Percentiles rank a stretch among this genome's conserved stretches.
Conservation (phyloP, 2,797 vertebrate species). For the Dryobates pubescens region DNA sequence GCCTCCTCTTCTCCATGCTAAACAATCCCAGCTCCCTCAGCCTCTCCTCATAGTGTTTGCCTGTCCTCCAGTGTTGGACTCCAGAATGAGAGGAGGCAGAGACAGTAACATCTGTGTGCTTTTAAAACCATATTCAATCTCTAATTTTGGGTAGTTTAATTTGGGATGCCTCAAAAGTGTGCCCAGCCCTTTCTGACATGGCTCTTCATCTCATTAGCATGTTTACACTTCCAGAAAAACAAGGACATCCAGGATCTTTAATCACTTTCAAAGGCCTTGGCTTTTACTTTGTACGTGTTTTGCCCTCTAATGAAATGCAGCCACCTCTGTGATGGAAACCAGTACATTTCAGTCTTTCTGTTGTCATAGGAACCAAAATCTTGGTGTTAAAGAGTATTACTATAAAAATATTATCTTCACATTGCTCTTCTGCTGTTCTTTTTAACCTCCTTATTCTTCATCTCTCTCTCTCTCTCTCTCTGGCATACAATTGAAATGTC, state of each 20-base stretch:
- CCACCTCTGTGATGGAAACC: slow-evolving; percentile 1
- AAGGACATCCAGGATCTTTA: background rate
- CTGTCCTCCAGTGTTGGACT: background rate
- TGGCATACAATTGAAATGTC: background rate
- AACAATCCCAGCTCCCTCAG: no score
- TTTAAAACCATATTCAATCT: background rate
- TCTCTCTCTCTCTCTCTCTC: background rate
- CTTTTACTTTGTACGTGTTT: background rate
- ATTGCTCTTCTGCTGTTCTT: background rate
- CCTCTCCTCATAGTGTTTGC: no score
- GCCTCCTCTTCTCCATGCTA: no score
- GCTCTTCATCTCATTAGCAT: background rate
- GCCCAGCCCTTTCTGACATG: background rate
- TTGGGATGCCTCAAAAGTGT: background rate
- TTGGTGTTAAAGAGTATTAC: background rate
- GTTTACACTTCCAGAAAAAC: background rate
- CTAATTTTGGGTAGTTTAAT: background rate
- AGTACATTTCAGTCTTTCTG: slow-evolving; percentile 20
- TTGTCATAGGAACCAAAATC: slow-evolving; percentile 59
- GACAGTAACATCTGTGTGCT: background rate
- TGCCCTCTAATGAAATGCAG: slow-evolving; percentile 10
- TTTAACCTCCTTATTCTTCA: slow-evolving; percentile 4
- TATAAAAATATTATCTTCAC: background rate
- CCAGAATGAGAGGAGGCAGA: background rate
- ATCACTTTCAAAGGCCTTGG: background rate